phyloP scores from a whole-genome alignment of 2,888 invertebrate species.

The Pandemis heparana region DNA sequence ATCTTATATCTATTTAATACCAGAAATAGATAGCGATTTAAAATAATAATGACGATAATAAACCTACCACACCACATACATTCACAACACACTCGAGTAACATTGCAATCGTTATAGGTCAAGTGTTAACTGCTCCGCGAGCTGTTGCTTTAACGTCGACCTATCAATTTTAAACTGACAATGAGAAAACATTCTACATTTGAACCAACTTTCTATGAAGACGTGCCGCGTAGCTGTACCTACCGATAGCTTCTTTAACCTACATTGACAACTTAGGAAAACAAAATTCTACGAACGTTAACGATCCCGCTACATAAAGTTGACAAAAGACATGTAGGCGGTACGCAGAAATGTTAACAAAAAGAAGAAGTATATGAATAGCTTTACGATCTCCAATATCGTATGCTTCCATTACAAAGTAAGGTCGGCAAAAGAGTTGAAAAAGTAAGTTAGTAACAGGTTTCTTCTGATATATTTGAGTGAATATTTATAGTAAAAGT shows the following conservation, averaged over 20 bases:
- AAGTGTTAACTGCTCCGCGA: conserved; percentile 29
- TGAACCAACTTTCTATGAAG: conserved; percentile 19
- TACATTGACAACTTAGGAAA: conserved; percentile 37
- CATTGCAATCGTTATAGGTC: conserved; percentile 32
- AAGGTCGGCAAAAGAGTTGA: conserved; percentile 44
- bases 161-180: conserved; percentile 29
- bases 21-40: conserved; percentile 9
- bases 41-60: conserved; percentile 6
- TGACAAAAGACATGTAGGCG: conserved; percentile 32
- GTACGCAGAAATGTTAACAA: conserved; percentile 21
- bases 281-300: conserved; percentile 34
- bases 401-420: conserved; percentile 47
- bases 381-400: conserved; percentile 20
- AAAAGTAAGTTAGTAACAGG: not conserved
- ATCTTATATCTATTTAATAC: conserved; percentile 17
- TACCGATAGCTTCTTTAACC: conserved; percentile 31
- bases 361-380: conserved; percentile 31
- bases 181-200: conserved; percentile 30
- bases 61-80: conserved; percentile 3
- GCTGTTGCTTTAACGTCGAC: conserved; percentile 26
- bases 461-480: too few relatives aligned
- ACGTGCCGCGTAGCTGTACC: conserved; percentile 11
- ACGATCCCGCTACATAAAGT: conserved; percentile 27
- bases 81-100: conserved; percentile 13
- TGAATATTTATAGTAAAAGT: not conserved